Evolutionary conservation across 2,888 invertebrate species (phyloP).

Genomic region (Rotaria sp.): DNA sequence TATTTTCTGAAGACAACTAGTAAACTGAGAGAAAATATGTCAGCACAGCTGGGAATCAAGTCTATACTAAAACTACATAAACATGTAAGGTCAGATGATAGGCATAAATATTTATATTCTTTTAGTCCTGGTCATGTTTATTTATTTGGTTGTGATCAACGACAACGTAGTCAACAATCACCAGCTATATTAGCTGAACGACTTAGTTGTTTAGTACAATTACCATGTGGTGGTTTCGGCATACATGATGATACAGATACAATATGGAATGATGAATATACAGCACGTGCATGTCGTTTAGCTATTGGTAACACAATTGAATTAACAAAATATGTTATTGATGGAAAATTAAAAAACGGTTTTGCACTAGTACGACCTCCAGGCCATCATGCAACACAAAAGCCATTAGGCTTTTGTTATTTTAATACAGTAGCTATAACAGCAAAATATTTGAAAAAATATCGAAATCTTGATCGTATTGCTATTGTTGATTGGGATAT

Average conservation of each 20-base stretch:
- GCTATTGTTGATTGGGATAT: constrained; percentile 62
- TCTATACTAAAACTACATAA: neutral
- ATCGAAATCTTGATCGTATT: constrained; percentile 23
- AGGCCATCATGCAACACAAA: constrained; percentile 78
- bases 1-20: too few species aligned
- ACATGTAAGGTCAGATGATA: neutral
- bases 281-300: constrained; percentile 32
- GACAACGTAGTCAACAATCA: constrained; percentile 21
- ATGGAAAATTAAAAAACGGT: constrained; percentile 58
- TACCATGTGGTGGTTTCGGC: constrained; percentile 51
- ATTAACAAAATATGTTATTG: constrained; percentile 30
- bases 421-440: constrained; percentile 78
- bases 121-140: neutral
- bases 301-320: constrained; percentile 25
- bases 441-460: constrained; percentile 66
- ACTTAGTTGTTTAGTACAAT: neutral
- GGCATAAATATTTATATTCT: neutral
- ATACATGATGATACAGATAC: constrained; percentile 27
- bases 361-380: constrained; percentile 76
- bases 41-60: neutral
- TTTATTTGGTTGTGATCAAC: constrained; percentile 5
- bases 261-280: constrained; percentile 38
- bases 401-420: constrained; percentile 67
- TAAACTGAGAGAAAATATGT: neutral
- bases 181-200: neutral